A percentile compares a stretch with the other conserved stretches of the same genome.
These are phyloP conservation scores for Sterrhoptilus dennistouni DNA, from an alignment of 2,113 vertebrate species.

Conservation along the genomic window DNA sequence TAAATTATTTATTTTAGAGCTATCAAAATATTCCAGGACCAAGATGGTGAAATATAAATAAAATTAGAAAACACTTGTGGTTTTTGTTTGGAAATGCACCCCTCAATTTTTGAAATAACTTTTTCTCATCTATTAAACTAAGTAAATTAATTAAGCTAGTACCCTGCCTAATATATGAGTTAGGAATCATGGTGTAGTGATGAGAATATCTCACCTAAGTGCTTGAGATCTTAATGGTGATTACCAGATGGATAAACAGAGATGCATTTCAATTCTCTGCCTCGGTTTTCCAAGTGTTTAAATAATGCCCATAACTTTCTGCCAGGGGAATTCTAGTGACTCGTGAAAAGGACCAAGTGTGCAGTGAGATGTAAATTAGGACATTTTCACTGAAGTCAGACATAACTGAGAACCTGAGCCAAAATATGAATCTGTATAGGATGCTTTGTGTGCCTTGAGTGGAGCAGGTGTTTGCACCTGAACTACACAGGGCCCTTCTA, in stretches of 20 bases:
- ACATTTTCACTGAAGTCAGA: neutral
- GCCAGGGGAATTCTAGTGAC: neutral
- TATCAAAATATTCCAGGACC: neutral
- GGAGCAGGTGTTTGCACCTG: neutral
- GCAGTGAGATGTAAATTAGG: neutral
- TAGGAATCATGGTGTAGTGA: neutral
- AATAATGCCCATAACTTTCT: neutral
- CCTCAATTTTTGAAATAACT: slow-evolving; percentile 55
- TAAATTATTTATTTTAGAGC: neutral
- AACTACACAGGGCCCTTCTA: neutral
- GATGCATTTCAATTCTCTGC: neutral
- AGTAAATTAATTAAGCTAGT: neutral
- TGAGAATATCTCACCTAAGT: neutral
- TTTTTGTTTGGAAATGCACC: slow-evolving; percentile 27
- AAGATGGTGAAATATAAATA: slow-evolving; percentile 51
- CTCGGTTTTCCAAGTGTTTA: neutral
- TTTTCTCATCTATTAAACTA: slow-evolving; percentile 39
- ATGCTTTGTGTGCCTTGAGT: neutral
- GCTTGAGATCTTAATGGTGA: neutral
- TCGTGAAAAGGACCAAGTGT: neutral
- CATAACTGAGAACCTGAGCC: neutral
- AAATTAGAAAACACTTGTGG: slow-evolving; percentile 30
- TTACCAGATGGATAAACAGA: neutral
- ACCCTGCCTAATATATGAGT: neutral
- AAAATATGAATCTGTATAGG: neutral